Conservation (phyloP, 2,797 vertebrate species). For the Myotis planiceps region DNA sequence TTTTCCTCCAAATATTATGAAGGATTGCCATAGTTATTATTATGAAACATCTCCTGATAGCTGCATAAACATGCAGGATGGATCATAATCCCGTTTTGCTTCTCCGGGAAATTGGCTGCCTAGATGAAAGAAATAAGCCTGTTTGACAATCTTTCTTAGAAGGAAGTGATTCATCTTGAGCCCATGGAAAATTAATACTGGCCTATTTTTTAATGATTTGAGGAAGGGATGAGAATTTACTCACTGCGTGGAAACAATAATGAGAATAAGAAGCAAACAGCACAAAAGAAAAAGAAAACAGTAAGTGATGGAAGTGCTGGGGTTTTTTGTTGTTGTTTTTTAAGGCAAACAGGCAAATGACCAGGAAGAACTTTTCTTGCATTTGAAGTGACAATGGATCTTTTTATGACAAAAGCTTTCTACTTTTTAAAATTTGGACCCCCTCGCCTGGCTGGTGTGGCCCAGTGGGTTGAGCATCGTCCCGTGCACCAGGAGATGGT, state of each 20-base stretch:
- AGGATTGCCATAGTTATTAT: neutral
- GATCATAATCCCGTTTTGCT: neutral
- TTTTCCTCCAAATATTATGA: neutral
- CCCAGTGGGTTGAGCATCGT: too few species aligned
- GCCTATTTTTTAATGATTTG: constrained; percentile 30
- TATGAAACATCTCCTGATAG: neutral
- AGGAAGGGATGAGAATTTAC: neutral
- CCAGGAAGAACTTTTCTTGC: neutral
- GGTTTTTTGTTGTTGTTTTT: neutral
- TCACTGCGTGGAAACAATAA: neutral
- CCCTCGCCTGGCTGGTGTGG: too few species aligned
- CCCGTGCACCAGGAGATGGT: too few species aligned
- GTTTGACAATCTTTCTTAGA: constrained; percentile 4
- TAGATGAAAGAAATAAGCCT: neutral
- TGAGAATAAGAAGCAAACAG: neutral
- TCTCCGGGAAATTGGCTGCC: neutral
- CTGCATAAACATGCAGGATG: neutral
- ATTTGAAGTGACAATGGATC: neutral
- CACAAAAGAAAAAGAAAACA: neutral
- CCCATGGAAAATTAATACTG: neutral
- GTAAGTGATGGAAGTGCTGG: neutral
- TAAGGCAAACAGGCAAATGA: neutral
- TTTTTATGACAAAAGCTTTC: constrained; percentile 1
- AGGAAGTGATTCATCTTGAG: neutral
- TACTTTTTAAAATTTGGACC: neutral